Evolutionary conservation across 1,140 invertebrate species (phyloP).

Genomic region (Alviniconcha marisindica): DNA sequence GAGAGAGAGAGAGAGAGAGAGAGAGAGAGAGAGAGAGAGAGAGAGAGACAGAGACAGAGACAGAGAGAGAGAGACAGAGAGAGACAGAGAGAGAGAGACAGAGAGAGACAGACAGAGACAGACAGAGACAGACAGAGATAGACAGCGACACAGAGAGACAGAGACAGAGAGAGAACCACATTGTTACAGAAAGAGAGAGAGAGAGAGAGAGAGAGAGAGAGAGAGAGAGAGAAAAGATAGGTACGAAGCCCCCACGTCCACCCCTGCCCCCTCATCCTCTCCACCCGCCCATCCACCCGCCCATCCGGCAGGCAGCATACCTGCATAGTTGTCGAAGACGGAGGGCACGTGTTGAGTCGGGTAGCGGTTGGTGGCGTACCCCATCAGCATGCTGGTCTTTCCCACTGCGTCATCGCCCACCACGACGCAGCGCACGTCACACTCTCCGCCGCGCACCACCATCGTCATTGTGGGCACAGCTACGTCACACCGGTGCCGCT

Average conservation of each 20-base stretch:
- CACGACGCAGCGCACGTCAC: constrained; percentile 61
- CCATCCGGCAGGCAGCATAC: constrained; percentile 35
- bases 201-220: neutral
- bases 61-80: constrained; percentile 11
- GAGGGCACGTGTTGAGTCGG: constrained; percentile 60
- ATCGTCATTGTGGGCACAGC: neutral
- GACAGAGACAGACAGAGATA: constrained; percentile 18
- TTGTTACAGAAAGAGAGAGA: neutral
- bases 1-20: constrained; percentile 8
- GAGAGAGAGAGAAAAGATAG: neutral
- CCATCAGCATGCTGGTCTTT: constrained; percentile 66
- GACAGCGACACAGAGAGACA: neutral
- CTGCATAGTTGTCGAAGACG: constrained; percentile 65
- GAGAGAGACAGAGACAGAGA: constrained; percentile 22
- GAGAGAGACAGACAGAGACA: constrained; percentile 1
- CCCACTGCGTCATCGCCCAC: constrained; percentile 62
- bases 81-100: constrained; percentile 4
- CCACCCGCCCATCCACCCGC: neutral
- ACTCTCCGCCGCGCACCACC: neutral
- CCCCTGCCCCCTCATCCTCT: no score
- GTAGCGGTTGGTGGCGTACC: constrained; percentile 67
- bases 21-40: constrained; percentile 18
- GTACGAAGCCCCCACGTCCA: no score
- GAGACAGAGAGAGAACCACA: neutral
- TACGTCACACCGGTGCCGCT: no score